Conservation (phyloP, 2,113 vertebrate genomes). For the Scatophagus argus region DNA sequence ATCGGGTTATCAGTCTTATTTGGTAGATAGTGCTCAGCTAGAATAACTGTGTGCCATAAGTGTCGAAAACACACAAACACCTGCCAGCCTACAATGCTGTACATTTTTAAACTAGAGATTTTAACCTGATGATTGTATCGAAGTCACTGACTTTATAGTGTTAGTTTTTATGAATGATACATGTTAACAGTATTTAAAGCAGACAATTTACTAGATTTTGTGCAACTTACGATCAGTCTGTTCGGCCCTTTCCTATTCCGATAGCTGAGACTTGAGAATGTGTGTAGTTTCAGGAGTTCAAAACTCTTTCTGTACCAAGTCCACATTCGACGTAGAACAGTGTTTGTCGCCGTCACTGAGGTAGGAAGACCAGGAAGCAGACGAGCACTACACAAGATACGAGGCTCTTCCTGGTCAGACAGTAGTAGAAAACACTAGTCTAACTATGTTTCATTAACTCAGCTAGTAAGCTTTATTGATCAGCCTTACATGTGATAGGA, state of each 20-base stretch:
- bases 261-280: constrained; percentile 63
- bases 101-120: constrained; percentile 75
- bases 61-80: constrained; percentile 62
- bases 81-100: constrained; percentile 74
- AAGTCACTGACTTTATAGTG: constrained; percentile 70
- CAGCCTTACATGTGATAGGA: constrained; percentile 49
- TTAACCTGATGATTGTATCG: constrained; percentile 76
- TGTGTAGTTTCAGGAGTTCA: constrained; percentile 61
- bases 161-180: constrained; percentile 73
- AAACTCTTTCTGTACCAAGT: constrained; percentile 53
- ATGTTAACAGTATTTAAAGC: constrained; percentile 69
- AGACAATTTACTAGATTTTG: constrained; percentile 60
- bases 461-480: constrained; percentile 56
- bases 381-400: constrained; percentile 55
- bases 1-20: constrained; percentile 37
- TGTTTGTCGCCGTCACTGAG: constrained; percentile 46
- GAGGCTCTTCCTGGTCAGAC: constrained; percentile 56
- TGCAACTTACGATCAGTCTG: constrained; percentile 46
- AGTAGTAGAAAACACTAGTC: constrained; percentile 61
- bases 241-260: constrained; percentile 54
- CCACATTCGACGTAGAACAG: constrained; percentile 38
- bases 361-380: constrained; percentile 51
- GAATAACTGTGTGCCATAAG: constrained; percentile 64
- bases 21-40: constrained; percentile 39
- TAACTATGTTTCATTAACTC: constrained; percentile 60